Evolutionary conservation across 2,113 vertebrate genomes (phyloP).

Genomic region (Xenopus borealis): DNA sequence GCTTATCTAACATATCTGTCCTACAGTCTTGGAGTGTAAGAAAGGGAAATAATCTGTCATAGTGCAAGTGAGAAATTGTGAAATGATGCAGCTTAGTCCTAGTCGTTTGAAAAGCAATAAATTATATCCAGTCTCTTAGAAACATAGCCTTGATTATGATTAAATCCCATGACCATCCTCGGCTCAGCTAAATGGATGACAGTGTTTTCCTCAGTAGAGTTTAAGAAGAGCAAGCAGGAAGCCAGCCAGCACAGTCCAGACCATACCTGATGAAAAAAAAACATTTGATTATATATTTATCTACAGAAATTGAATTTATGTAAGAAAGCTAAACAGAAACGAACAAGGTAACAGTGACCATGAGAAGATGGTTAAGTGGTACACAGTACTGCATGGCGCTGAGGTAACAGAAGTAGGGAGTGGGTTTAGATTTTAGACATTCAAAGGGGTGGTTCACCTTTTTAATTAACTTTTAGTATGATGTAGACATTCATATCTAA

Average conservation of each 20-base stretch:
- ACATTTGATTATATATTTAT: background rate
- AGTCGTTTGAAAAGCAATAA: background rate
- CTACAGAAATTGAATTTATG: too few relatives aligned
- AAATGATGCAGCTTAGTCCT: background rate
- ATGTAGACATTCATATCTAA: too few relatives aligned
- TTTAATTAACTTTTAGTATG: too few relatives aligned
- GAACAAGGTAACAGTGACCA: too few relatives aligned
- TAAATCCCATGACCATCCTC: background rate
- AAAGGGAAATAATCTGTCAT: background rate
- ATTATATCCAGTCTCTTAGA: background rate
- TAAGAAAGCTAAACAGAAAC: too few relatives aligned
- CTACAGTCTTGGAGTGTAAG: background rate
- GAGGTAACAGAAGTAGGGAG: too few relatives aligned
- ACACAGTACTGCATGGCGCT: too few relatives aligned
- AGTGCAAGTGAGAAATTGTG: background rate
- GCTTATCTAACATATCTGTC: background rate
- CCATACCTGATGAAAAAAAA: background rate
- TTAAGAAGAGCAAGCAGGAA: background rate
- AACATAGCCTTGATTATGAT: background rate
- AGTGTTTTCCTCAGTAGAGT: background rate
- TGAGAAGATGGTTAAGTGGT: too few relatives aligned
- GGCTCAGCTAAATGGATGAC: background rate
- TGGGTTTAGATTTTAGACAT: too few relatives aligned
- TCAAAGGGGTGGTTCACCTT: too few relatives aligned
- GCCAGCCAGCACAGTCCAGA: background rate